These are phyloP conservation scores for Chlorospingus semifuscus DNA, from an alignment of 2,797 vertebrate species.

Conservation along the genomic window DNA sequence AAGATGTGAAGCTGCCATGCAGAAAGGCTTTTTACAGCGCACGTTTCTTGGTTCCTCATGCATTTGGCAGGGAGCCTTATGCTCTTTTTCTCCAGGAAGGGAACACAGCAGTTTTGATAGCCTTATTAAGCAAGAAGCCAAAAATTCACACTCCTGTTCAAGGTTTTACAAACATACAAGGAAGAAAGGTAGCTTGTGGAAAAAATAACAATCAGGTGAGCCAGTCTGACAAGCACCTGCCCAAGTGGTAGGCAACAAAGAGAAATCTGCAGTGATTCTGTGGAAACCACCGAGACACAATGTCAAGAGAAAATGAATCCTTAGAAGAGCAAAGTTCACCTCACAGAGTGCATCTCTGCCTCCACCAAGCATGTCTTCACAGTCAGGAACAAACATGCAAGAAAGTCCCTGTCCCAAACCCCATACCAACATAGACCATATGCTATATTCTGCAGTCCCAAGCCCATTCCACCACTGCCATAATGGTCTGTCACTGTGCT, in stretches of 20 bases:
- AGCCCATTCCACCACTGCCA: not conserved
- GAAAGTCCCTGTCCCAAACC: not conserved
- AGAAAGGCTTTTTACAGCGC: not conserved
- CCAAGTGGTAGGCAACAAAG: fast-evolving
- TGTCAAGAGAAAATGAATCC: not conserved
- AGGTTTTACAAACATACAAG: not conserved
- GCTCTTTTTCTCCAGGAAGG: not conserved
- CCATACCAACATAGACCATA: not conserved
- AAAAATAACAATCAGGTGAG: not conserved
- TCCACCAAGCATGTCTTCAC: not conserved
- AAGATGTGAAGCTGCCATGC: not conserved
- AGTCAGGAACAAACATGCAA: not conserved
- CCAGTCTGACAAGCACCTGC: not conserved
- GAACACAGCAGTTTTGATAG: not conserved
- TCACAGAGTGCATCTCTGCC: fast-evolving
- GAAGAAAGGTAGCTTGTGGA: not conserved
- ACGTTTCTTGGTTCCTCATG: not conserved
- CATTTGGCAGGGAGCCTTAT: not conserved
- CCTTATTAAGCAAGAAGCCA: not conserved
- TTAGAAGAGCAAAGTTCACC: not conserved
- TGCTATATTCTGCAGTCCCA: not conserved
- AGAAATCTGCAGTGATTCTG: not conserved
- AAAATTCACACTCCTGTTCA: not conserved
- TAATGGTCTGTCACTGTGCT: not conserved
- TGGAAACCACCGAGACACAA: not conserved